Evolutionary conservation across 23 tunicate species (phyloP).

Genomic region (Halocynthia aurantium): DNA sequence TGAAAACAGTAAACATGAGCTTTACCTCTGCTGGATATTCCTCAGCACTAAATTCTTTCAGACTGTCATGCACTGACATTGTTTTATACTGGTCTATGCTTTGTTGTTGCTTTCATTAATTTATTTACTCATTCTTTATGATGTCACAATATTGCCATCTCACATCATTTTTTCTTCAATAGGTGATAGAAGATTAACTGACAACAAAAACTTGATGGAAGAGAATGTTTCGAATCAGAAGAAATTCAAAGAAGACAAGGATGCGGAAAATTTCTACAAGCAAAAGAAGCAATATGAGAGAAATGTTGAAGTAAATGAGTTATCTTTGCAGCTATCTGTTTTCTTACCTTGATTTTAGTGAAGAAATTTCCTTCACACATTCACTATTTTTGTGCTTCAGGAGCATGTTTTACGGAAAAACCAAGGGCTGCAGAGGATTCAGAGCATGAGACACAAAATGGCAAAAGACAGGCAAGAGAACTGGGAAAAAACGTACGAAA

Average conservation of each 20-base stretch:
- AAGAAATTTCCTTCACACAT: too few relatives aligned
- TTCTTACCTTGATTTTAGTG: too few relatives aligned
- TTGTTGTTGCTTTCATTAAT: neutral
- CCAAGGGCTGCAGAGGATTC: slow-evolving; percentile 39
- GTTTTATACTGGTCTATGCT: neutral
- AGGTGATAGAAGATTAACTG: slow-evolving; percentile 83
- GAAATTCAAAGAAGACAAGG: slow-evolving; percentile 88
- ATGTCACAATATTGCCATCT: neutral
- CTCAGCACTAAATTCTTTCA: neutral
- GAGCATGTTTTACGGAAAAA: slow-evolving; percentile 68
- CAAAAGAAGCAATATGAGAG: slow-evolving; percentile 70
- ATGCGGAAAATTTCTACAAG: slow-evolving; percentile 68
- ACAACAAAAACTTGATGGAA: slow-evolving; percentile 66
- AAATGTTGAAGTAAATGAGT: slow-evolving; percentile 53
- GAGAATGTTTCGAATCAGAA: slow-evolving; percentile 80
- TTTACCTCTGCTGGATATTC: slow-evolving; percentile 23
- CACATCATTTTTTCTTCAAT: too few relatives aligned
- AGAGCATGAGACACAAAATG: slow-evolving; percentile 46
- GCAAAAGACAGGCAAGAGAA: slow-evolving; percentile 38
- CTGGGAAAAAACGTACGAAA: slow-evolving; percentile 77
- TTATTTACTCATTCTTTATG: slow-evolving; percentile 1
- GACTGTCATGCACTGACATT: neutral
- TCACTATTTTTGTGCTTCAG: neutral
- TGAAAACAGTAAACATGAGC: neutral
- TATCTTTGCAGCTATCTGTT: too few relatives aligned